Conservation (phyloP, 1,140 invertebrate species). For the Brevipalpus yothersi region DNA sequence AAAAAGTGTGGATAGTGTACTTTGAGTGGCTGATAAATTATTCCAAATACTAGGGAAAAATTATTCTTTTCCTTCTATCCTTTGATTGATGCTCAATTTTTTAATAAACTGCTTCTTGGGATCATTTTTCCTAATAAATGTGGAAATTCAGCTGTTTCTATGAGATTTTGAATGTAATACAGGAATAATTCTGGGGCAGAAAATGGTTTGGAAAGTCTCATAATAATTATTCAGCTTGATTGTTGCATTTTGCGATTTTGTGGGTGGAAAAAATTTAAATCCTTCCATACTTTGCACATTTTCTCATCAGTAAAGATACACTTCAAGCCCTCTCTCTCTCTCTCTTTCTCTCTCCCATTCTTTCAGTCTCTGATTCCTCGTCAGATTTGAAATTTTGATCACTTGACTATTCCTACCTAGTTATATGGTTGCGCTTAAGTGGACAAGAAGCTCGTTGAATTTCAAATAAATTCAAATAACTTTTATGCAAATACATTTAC, state of each 20-base stretch:
- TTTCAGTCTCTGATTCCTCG: neutral
- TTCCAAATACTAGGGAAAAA: neutral
- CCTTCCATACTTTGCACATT: no score
- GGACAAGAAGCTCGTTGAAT: no score
- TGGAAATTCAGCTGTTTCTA: neutral
- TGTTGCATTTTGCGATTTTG: no score
- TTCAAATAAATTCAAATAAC: no score
- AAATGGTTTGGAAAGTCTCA: no score
- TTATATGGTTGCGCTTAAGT: no score
- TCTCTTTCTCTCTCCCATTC: neutral
- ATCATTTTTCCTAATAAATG: neutral
- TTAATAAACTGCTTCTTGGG: neutral
- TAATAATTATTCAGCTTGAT: no score
- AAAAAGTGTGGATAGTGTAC: neutral
- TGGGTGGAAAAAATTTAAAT: no score
- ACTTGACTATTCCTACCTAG: neutral
- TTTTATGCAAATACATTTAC: no score
- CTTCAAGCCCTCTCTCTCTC: neutral
- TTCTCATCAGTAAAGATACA: no score
- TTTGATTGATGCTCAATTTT: neutral
- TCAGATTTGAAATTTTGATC: neutral
- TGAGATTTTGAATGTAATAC: neutral
- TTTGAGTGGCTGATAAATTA: neutral
- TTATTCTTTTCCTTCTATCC: neutral
- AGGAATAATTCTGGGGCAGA: no score